A percentile compares a stretch with the other conserved stretches of the same genome.
Conservation (phyloP, 2,888 invertebrate genomes). For the Hylaea fasciaria region DNA sequence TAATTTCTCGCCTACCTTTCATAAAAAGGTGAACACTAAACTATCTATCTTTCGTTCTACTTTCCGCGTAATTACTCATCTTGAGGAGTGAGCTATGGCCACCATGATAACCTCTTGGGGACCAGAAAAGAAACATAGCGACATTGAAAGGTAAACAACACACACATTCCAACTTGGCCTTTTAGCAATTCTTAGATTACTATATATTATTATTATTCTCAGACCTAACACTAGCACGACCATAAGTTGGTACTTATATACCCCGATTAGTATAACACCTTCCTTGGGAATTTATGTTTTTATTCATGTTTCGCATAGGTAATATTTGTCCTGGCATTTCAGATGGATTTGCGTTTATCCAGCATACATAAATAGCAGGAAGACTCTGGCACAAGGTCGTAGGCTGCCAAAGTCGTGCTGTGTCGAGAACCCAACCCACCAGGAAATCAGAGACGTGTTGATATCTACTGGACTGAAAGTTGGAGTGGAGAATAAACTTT, state of each 20-base stretch:
- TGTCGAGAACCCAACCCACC: constrained; percentile 97
- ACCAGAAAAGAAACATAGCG: constrained; percentile 92
- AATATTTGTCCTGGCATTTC: neutral
- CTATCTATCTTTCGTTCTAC: too few species aligned
- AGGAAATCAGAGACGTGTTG: constrained; percentile 97
- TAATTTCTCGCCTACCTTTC: too few species aligned
- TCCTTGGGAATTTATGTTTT: too few species aligned
- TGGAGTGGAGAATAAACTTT: constrained; percentile 96
- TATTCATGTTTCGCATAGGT: neutral
- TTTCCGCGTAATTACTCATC: too few species aligned
- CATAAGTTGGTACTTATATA: too few species aligned
- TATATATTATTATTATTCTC: too few species aligned
- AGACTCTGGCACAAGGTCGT: constrained; percentile 95
- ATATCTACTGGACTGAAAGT: constrained; percentile 92
- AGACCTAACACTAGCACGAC: too few species aligned
- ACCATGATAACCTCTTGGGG: constrained; percentile 86
- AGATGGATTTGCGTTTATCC: constrained; percentile 99
- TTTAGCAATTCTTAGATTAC: neutral
- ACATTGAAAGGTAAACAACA: constrained; percentile 78
- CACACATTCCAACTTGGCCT: neutral
- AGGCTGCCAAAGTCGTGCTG: constrained; percentile 92
- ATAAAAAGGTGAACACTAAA: too few species aligned
- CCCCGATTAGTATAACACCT: too few species aligned
- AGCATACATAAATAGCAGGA: constrained; percentile 97
- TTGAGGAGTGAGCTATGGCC: constrained; percentile 64